phyloP scores from a whole-genome alignment of 2,888 invertebrate genomes.

The Gisinianus flammeolus region DNA sequence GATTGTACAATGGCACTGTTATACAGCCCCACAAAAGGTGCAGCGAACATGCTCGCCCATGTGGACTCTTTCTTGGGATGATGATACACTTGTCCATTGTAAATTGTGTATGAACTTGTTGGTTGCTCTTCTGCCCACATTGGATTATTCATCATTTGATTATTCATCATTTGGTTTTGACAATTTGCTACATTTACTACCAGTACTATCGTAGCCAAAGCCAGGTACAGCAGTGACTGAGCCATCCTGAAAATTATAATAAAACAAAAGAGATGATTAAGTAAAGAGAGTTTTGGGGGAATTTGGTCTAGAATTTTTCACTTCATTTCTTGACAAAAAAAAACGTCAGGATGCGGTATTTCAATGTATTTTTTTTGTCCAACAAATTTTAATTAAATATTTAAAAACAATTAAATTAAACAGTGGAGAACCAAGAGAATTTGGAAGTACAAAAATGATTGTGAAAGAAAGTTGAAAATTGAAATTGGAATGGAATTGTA shows the following conservation, averaged over 20 bases:
- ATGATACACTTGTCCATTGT: slow-evolving; percentile 34
- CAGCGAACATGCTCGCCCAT: not conserved
- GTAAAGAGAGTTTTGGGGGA: no score
- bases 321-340: no score
- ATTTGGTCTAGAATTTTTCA: no score
- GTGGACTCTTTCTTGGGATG: slow-evolving; percentile 25
- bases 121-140: slow-evolving; percentile 30
- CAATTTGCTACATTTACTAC: not conserved
- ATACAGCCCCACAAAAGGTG: slow-evolving; percentile 5
- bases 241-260: not conserved
- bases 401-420: no score
- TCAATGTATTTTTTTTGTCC: no score
- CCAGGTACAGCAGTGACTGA: not conserved
- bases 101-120: slow-evolving; percentile 26
- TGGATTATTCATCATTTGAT: not conserved
- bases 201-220: not conserved
- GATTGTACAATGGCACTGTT: slow-evolving; percentile 23
- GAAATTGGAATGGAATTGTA: no score
- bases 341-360: no score
- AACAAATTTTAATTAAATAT: no score
- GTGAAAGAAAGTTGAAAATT: no score
- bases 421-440: no score
- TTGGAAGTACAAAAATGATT: no score
- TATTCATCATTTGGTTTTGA: not conserved
- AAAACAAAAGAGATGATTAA: not conserved